Conservation (phyloP, 2,113 vertebrate genomes). For the Eidolon helvum region DNA sequence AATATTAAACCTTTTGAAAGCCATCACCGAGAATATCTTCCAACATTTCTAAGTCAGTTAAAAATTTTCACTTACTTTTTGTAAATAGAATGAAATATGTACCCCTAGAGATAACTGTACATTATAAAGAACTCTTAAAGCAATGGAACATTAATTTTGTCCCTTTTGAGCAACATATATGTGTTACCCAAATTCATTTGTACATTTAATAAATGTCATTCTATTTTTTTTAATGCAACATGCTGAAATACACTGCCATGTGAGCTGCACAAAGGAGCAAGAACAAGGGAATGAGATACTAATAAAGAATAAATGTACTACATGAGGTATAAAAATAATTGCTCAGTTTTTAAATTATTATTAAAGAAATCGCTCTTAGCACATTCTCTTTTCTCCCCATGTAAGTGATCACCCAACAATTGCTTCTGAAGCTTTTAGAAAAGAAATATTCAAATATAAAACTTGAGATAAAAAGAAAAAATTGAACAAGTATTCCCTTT, state of each 20-base stretch:
- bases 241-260: not conserved
- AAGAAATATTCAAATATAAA: slow-evolving; percentile 9
- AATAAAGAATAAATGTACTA: not conserved
- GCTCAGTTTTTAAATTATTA: not conserved
- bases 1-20: slow-evolving; percentile 30
- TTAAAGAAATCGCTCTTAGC: not conserved
- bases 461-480: not conserved
- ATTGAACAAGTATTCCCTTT: not conserved
- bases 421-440: not conserved
- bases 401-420: not conserved
- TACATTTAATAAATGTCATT: not conserved
- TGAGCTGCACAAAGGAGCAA: not conserved
- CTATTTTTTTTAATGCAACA: not conserved
- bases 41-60: slow-evolving; percentile 7
- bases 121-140: not conserved
- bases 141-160: not conserved
- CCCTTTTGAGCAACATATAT: not conserved
- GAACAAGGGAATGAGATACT: not conserved
- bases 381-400: not conserved
- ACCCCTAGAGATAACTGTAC: not conserved
- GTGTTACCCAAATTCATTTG: not conserved
- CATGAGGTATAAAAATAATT: not conserved
- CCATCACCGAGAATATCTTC: not conserved
- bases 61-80: not conserved
- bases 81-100: not conserved